These are phyloP conservation scores for Struthidea cinerea DNA, from an alignment of 2,113 vertebrate species.

Conservation along the genomic window DNA sequence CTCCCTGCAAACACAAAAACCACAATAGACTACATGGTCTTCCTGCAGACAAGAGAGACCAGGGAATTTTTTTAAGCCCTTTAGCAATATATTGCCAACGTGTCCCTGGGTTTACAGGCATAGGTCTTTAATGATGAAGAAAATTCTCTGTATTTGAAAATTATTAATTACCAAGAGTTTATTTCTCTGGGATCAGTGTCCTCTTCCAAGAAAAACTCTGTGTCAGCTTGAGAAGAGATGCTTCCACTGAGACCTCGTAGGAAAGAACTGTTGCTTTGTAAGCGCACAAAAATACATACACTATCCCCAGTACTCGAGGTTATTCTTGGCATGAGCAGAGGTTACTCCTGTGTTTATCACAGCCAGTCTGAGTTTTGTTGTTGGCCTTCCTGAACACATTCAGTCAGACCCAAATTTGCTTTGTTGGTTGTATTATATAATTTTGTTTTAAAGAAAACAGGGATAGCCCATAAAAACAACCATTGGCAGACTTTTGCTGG, in stretches of 20 bases:
- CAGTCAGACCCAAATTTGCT: background rate
- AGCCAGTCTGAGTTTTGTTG: constrained; percentile 4
- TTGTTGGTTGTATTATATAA: background rate
- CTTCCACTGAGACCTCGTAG: constrained; percentile 46
- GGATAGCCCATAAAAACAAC: background rate
- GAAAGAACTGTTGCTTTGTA: constrained; percentile 39
- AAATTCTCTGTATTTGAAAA: constrained; percentile 3
- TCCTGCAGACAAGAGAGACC: background rate
- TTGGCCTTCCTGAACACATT: background rate
- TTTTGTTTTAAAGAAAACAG: background rate
- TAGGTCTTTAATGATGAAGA: background rate
- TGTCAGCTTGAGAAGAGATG: background rate
- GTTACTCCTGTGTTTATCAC: constrained; percentile 4
- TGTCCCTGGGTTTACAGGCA: background rate
- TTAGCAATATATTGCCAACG: background rate
- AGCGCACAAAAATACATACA: constrained; percentile 28
- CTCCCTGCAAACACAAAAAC: background rate
- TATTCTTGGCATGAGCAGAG: constrained; percentile 39
- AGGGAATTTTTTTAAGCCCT: background rate
- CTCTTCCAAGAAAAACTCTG: constrained; percentile 12
- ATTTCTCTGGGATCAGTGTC: background rate
- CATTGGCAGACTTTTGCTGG: background rate
- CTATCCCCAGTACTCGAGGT: background rate
- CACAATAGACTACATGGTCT: background rate
- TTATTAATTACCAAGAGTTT: background rate